Percentiles rank a stretch among this genome's conserved stretches.
Evolutionary conservation across 2,113 vertebrate species (phyloP).

Genomic region (Rhombomys opimus): DNA sequence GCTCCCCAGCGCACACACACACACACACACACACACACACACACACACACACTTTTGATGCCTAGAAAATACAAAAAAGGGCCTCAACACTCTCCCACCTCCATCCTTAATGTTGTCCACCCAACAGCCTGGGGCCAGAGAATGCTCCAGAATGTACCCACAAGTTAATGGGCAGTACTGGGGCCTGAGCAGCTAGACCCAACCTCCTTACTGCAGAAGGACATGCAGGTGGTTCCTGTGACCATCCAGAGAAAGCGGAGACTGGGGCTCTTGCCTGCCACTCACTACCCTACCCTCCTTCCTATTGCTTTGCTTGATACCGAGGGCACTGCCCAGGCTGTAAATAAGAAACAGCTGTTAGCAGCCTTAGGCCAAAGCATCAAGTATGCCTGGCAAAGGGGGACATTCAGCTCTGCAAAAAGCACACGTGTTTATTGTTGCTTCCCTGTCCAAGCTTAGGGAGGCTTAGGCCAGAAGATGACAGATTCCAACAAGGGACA

Average conservation of each 20-base stretch:
- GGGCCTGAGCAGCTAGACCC: background rate
- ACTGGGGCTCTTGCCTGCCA: background rate
- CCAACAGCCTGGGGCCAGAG: background rate
- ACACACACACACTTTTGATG: too few species aligned
- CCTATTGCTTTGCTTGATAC: background rate
- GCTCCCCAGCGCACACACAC: too few species aligned
- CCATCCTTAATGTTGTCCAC: background rate
- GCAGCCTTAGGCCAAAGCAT: conserved; percentile 67
- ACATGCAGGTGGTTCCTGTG: background rate
- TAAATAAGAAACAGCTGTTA: conserved; percentile 77
- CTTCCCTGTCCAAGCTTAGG: background rate
- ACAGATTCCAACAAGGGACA: background rate
- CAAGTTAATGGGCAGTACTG: background rate
- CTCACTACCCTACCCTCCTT: background rate
- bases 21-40: too few species aligned
- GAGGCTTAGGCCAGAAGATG: background rate
- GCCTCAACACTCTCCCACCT: accelerated
- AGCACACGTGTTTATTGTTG: background rate
- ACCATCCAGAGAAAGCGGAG: background rate
- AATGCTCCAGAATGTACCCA: background rate
- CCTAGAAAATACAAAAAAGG: background rate
- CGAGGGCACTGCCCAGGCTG: conserved; percentile 70
- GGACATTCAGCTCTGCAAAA: conserved; percentile 36
- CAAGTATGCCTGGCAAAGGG: conserved; percentile 75
- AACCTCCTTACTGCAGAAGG: background rate